Conservation (phyloP, 2,888 invertebrate genomes). For the Neoascia interrupta region DNA sequence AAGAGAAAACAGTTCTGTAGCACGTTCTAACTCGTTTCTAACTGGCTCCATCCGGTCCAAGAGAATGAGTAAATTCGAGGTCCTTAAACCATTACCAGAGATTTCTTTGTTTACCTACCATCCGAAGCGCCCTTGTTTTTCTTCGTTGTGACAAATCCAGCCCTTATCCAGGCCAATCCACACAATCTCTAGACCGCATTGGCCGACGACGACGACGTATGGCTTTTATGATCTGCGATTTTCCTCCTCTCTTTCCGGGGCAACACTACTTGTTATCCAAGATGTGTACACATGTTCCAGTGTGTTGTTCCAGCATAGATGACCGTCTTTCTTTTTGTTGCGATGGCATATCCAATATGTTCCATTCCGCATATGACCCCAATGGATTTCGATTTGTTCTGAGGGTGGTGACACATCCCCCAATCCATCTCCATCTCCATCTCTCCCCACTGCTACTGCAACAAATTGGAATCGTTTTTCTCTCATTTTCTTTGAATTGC, state of each 20-base stretch:
- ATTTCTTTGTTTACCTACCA: background rate
- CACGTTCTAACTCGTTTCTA: no score
- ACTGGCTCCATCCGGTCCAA: no score
- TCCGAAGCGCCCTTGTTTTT: background rate
- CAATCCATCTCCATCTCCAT: no score
- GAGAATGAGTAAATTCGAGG: no score
- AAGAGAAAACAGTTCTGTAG: no score
- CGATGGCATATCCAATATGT: constrained; percentile 52
- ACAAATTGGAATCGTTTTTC: constrained; percentile 57
- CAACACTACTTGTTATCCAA: constrained; percentile 6
- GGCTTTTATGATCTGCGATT: constrained; percentile 62
- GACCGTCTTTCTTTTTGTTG: constrained; percentile 34
- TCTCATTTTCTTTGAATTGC: background rate
- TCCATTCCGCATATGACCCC: constrained; percentile 56
- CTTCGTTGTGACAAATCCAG: background rate
- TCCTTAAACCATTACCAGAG: background rate
- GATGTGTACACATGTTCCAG: constrained; percentile 48
- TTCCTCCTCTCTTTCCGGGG: constrained; percentile 1
- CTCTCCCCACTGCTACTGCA: constrained; percentile 25
- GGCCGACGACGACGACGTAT: constrained; percentile 39
- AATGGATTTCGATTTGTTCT: constrained; percentile 58
- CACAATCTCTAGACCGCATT: constrained; percentile 35
- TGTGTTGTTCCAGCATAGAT: constrained; percentile 41
- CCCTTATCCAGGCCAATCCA: constrained; percentile 5
- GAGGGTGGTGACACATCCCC: constrained; percentile 12